A percentile compares a stretch with the other conserved stretches of the same genome.
These are phyloP conservation scores for Lophura nycthemera DNA, from an alignment of 2,113 vertebrate genomes.

Conservation along the genomic window DNA sequence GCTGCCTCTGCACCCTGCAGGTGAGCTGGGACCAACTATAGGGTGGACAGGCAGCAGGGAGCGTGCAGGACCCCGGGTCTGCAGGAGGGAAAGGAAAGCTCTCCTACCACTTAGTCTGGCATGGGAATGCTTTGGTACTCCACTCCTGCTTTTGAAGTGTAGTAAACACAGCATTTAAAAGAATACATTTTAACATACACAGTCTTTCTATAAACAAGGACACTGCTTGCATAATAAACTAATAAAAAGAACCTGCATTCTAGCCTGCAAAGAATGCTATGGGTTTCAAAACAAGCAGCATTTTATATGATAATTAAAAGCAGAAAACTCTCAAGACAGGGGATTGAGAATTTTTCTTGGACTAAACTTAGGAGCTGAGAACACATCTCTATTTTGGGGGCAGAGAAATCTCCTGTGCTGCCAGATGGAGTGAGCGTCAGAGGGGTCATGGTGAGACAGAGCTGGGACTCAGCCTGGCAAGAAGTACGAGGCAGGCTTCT, in stretches of 20 bases:
- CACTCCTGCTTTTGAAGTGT: constrained; percentile 8
- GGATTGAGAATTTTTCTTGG: constrained; percentile 68
- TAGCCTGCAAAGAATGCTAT: constrained; percentile 69
- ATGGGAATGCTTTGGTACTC: not conserved
- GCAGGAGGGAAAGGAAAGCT: accelerated
- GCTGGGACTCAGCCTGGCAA: not conserved
- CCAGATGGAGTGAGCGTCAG: not conserved
- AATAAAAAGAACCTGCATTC: constrained; percentile 75
- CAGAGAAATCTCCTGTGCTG: constrained; percentile 21
- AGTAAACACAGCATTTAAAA: constrained; percentile 51
- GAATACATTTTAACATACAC: constrained; percentile 37
- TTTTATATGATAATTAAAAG: constrained; percentile 70
- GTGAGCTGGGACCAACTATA: accelerated
- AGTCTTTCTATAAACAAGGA: constrained; percentile 67
- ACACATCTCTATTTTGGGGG: constrained; percentile 43
- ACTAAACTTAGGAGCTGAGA: not conserved
- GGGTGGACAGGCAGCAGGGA: not conserved
- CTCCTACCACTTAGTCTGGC: not conserved
- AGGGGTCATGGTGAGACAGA: not conserved
- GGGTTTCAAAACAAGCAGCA: constrained; percentile 68
- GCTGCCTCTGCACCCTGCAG: accelerated
- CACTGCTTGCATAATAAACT: constrained; percentile 70
- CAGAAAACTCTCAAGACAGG: constrained; percentile 62
- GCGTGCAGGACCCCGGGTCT: not conserved
- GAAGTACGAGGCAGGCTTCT: accelerated